Base-by-base conservation (phyloP, 2,113 vertebrate genomes). In the Esox niger region DNA sequence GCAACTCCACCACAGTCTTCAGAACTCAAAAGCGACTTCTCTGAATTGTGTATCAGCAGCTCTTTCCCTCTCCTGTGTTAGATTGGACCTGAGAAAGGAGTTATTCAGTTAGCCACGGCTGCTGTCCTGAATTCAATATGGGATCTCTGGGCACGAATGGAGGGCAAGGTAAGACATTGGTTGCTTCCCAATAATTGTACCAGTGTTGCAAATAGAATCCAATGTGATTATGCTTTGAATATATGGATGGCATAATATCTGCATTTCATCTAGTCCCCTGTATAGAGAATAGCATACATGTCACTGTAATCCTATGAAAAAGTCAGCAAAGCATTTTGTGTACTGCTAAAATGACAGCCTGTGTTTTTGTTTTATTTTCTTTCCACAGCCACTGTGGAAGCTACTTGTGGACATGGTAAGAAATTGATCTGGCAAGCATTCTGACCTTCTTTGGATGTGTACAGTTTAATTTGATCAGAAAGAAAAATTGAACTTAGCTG, bases 81-180 rank as follows among this genome's bases (percentile, higher is more conserved):
- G 92, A 75, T 92, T 4, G 89, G 92, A 4, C 91, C 91, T 46
- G 91, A 94, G 79, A 93, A 94, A 75, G 91, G 90, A 1, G 89
- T 89, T 63, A 91, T 92, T 55, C 91, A 91, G 25, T 71, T 94
- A 75, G 91, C 93, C 1, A 81, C 77, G 0, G 88, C 91, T 8
- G 93, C 91, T 0, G 43, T 94, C n/a, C 86, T 94, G 54, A 93
- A 91, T 11, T 93, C 85, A 0, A 80, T 93, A 58, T 95, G 94
- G 94, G 93, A 95, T 74, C 38, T 43, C 38, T 43, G 38, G 38
- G 38, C 38, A 17, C 38, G 38, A 4, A 15, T 15, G 11, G 38
- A 43, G 38, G 38, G 38, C 38, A 43, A 43, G 38, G 38, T 43
- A 4, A 43, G 38, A 43, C 15, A 17, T 5, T 43, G 15, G 38